A percentile compares a stretch with the other conserved stretches of the same genome.
These are phyloP conservation scores for Diorhabda sublineata DNA, from an alignment of 1,140 invertebrate genomes.

Conservation along the genomic window DNA sequence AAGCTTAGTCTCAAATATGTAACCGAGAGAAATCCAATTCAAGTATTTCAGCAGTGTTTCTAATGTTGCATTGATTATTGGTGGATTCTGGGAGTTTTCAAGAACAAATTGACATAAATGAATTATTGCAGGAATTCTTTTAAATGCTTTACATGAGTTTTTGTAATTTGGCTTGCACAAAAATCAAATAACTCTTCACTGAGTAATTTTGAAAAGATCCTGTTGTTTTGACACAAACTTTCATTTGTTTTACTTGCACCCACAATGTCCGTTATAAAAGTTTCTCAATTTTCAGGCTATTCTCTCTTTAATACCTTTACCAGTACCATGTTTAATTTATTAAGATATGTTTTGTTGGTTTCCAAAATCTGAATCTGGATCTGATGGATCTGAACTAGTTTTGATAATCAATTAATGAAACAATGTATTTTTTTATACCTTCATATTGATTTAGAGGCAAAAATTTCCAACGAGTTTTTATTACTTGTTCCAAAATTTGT, in stretches of 20 bases:
- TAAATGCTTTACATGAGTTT: conserved; percentile 97
- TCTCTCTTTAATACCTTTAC: conserved; percentile 98
- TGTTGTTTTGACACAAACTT: conserved; percentile 98
- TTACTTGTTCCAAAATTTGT: conserved; percentile 98
- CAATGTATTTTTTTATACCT: conserved; percentile 99
- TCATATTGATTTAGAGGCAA: conserved; percentile 97
- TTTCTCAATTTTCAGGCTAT: conserved; percentile 99
- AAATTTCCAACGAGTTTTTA: conserved; percentile 99
- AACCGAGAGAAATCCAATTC: conserved; percentile 99
- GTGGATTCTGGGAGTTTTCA: conserved; percentile 95
- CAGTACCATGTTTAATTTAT: conserved; percentile 98
- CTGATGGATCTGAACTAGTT: conserved; percentile 84
- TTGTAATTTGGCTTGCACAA: conserved; percentile 94
- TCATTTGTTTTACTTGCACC: conserved; percentile 98
- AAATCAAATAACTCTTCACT: conserved; percentile 99
- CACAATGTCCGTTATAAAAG: conserved; percentile 98
- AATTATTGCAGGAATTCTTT: conserved; percentile 98
- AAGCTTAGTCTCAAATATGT: conserved; percentile 98
- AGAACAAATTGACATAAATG: conserved; percentile 96
- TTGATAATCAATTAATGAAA: conserved; percentile 95
- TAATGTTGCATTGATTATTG: conserved; percentile 88
- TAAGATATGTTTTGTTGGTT: conserved; percentile 92
- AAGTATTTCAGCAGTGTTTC: conserved; percentile 95
- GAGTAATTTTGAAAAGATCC: conserved; percentile 95
- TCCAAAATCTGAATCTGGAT: conserved; percentile 65